Evolutionary conservation across 2,797 vertebrate genomes (phyloP), one percentile per base, ranked within the genome.

Genomic region (Rhinatrema bivittatum): DNA sequence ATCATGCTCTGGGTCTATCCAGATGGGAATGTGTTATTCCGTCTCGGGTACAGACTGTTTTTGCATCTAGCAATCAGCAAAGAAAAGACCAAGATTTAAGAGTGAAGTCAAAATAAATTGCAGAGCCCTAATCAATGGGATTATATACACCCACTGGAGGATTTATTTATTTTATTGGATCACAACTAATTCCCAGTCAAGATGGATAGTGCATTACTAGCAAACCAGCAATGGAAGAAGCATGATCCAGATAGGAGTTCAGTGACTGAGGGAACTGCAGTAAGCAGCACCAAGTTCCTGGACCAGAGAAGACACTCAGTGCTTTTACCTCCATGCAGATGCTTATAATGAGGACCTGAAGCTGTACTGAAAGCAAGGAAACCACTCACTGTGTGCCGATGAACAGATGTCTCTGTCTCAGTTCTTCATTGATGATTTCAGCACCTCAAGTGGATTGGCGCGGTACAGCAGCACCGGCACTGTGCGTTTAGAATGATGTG

Each of bases 381-480:
- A 97, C 50, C 87, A 91, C 60, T 94, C 91, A 42, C 78, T 94
- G 54, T 89, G 83, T 75, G 94, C 88, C n/a, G 77, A 80, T 47
- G 90, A 94, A 11, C 87, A 92, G 62, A 93, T 97, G 45, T 83
- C 90, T 45, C 89, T 97, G 59, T 93, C 90, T 36, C 90, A 93
- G 79, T 95, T 95, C 80, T 95, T 95, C 73, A 62, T 93, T 9
- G 88, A 95, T 81, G 87, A 94, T 60, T 96, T 97, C 78, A 91
- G 89, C 69, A 86, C 91, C 71, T 95, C 89, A 60, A 94, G 81
- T 60, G 91, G 91, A 59, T 78, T 94, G 20, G 84, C 89, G 60
- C 93, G 94, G 78, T 95, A 94, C 68, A 93, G 91, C 86, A 94
- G 91, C 53, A 94, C 90, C 53, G 92, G 91, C 95, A 87, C 2